phyloP scores from a whole-genome alignment of 30 jellyfish, hydroid and myxozoan species.

The Cassiopea andromeda region DNA sequence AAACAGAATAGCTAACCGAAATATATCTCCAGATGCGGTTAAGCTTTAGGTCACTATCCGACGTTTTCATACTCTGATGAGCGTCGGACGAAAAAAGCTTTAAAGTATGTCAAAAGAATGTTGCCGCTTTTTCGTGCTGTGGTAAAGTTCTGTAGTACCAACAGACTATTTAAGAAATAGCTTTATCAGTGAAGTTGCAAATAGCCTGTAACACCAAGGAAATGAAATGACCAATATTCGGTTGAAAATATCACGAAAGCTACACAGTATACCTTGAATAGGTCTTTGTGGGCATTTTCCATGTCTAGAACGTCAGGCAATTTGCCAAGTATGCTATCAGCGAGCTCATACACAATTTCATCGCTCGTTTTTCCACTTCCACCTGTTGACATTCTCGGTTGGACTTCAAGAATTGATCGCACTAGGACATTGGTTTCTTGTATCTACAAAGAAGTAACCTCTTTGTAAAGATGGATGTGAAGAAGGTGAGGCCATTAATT shows the following conservation, averaged over 20 bases:
- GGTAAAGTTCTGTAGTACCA: too few relatives aligned
- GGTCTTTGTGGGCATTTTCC: constrained; percentile 80
- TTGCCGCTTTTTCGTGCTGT: too few relatives aligned
- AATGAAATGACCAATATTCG: neutral
- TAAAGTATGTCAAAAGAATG: too few relatives aligned
- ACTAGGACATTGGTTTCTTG: constrained; percentile 82
- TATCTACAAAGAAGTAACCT: constrained; percentile 34
- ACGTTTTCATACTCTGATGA: too few relatives aligned
- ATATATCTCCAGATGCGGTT: too few relatives aligned
- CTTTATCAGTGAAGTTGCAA: too few relatives aligned
- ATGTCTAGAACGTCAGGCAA: constrained; percentile 87
- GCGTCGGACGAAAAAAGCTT: too few relatives aligned
- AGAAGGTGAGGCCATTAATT: neutral
- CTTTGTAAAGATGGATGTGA: neutral
- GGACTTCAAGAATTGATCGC: constrained; percentile 86
- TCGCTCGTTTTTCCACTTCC: constrained; percentile 93
- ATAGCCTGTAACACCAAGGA: neutral
- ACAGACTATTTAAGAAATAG: too few relatives aligned
- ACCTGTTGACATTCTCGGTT: constrained; percentile 87
- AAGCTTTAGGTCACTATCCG: too few relatives aligned
- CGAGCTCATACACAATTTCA: constrained; percentile 86
- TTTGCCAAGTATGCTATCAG: constrained; percentile 80
- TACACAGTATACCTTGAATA: constrained; percentile 60
- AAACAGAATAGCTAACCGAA: too few relatives aligned
- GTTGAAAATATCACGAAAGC: too few relatives aligned